Percentiles rank a stretch among this genome's conserved stretches.
Evolutionary conservation across 2,888 invertebrate genomes (phyloP).

Genomic region (Flexamia atlantica): DNA sequence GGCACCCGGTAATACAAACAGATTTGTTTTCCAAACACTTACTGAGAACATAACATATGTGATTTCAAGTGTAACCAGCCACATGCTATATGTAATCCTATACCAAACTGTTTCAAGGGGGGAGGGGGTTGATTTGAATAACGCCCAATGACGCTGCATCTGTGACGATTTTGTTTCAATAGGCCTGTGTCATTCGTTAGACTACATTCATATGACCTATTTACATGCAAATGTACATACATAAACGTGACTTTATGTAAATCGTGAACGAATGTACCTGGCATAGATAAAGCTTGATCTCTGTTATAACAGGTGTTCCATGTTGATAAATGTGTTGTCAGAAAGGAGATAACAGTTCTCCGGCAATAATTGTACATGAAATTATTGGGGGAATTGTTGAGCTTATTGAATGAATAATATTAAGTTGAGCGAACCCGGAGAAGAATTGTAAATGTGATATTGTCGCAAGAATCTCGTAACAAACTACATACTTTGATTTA

Average conservation of each 20-base stretch:
- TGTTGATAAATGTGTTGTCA: background rate
- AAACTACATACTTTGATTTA: no score
- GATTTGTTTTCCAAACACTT: no score
- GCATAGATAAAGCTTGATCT: background rate
- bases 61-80: background rate
- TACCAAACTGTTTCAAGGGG: background rate
- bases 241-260: slow-evolving; percentile 29
- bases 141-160: background rate
- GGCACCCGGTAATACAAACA: no score
- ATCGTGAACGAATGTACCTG: background rate
- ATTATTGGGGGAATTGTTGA: no score
- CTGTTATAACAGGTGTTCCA: background rate
- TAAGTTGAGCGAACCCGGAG: no score
- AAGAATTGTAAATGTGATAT: no score
- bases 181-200: slow-evolving; percentile 29
- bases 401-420: no score
- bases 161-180: slow-evolving; percentile 6
- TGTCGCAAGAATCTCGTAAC: no score
- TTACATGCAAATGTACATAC: slow-evolving; percentile 30
- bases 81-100: background rate
- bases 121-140: slow-evolving; percentile 1
- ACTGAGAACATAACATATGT: background rate
- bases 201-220: slow-evolving; percentile 19
- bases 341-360: no score
- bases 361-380: no score